Conservation (phyloP, 2,113 vertebrate species). For the Macroglossus sobrinus region DNA sequence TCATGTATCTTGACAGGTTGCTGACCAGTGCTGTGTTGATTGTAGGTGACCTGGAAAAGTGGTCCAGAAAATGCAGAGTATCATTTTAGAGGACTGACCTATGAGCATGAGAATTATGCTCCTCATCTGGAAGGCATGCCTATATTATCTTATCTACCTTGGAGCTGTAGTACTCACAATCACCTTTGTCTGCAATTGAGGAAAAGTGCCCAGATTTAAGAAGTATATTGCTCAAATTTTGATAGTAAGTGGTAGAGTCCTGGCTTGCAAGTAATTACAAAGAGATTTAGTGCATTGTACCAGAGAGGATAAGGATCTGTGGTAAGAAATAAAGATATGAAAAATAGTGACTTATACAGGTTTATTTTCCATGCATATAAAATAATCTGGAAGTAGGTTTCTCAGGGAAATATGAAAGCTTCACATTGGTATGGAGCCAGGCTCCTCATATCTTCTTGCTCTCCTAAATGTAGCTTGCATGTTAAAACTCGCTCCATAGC, state of each 20-base stretch:
- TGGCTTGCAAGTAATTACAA: background rate
- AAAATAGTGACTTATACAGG: background rate
- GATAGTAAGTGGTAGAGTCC: background rate
- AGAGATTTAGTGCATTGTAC: background rate
- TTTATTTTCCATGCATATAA: conserved; percentile 29
- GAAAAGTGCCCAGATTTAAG: background rate
- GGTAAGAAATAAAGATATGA: background rate
- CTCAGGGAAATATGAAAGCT: background rate
- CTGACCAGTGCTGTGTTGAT: background rate
- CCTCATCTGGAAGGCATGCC: background rate
- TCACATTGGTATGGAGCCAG: background rate
- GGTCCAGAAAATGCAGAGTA: background rate
- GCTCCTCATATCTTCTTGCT: background rate
- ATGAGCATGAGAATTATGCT: background rate
- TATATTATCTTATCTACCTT: background rate
- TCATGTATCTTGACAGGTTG: background rate
- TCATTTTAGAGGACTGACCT: background rate
- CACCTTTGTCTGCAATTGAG: background rate
- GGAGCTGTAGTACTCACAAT: background rate
- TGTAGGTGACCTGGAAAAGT: background rate
- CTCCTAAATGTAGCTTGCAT: background rate
- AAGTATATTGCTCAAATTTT: background rate
- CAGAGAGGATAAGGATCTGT: background rate
- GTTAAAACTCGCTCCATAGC: background rate
- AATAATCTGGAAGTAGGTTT: background rate